These are phyloP conservation scores for Ianthella basta DNA, from an alignment of 37 sponge, comb jelly and placozoan species.

Conservation along the genomic window DNA sequence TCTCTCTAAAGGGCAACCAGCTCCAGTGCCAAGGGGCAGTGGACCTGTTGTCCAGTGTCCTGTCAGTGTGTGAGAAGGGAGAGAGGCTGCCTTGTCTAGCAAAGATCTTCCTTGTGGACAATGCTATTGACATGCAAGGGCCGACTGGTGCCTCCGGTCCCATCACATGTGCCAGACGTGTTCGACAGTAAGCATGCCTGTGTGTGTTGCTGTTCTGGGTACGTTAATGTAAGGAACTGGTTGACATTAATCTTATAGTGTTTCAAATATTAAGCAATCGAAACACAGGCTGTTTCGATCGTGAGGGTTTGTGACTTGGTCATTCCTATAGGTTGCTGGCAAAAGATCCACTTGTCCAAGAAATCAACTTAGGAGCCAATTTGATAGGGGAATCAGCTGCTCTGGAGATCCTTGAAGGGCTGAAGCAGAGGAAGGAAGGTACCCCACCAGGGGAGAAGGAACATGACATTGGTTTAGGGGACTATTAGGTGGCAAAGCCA, in stretches of 20 bases:
- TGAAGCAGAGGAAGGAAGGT: conserved; percentile 65
- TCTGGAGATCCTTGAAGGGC: conserved; percentile 57
- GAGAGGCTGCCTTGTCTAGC: conserved; percentile 14
- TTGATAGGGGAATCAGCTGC: conserved; percentile 69
- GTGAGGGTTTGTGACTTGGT: no score
- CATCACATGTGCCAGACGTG: conserved; percentile 19
- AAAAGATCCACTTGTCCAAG: conserved; percentile 45
- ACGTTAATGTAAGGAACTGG: no score
- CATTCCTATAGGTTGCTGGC: conserved; percentile 64
- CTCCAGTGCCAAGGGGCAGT: conserved; percentile 47
- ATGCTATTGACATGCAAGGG: conserved; percentile 35
- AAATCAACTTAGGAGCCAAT: conserved; percentile 64
- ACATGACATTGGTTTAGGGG: no score
- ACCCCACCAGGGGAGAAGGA: no score
- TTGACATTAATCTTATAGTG: no score
- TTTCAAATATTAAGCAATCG: no score
- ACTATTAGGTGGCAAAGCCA: no score
- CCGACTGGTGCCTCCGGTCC: conserved; percentile 33
- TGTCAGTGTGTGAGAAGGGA: conserved; percentile 36
- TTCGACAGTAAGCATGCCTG: conserved; percentile 41
- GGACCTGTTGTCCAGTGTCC: conserved; percentile 46
- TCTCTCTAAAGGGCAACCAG: conserved; percentile 60
- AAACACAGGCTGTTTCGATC: no score
- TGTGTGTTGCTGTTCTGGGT: no score
- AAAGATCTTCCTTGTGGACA: conserved; percentile 63